Evolutionary conservation across 2,113 vertebrate species (phyloP).

Genomic region (Dromaius novaehollandiae): DNA sequence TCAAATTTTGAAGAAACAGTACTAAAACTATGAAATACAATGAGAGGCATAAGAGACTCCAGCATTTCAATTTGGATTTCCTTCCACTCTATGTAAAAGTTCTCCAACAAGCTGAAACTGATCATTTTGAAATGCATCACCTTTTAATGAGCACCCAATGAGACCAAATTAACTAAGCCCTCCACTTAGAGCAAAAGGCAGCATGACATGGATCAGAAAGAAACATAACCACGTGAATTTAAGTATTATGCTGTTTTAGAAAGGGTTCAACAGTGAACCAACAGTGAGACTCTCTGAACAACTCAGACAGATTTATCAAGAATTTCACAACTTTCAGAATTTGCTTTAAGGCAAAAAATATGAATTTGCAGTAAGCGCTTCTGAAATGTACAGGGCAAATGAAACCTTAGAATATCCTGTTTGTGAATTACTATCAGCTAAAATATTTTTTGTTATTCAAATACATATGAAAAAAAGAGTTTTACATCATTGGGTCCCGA

Average conservation of each 20-base stretch:
- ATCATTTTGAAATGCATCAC: neutral
- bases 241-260: neutral
- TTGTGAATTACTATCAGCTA: neutral
- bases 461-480: neutral
- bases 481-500: neutral
- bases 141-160: neutral
- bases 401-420: neutral
- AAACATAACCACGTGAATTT: neutral
- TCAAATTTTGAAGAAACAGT: neutral
- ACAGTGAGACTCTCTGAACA: neutral
- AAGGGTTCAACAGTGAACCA: neutral
- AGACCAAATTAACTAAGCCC: neutral
- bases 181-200: neutral
- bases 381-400: neutral
- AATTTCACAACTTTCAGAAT: neutral
- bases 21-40: accelerated
- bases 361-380: neutral
- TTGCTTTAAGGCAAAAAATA: neutral
- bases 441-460: neutral
- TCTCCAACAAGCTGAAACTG: neutral
- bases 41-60: neutral
- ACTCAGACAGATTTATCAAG: neutral
- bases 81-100: neutral
- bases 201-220: neutral
- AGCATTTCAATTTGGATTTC: neutral